phyloP scores from a whole-genome alignment of 2,888 invertebrate species.

The Agapostemon virescens region DNA sequence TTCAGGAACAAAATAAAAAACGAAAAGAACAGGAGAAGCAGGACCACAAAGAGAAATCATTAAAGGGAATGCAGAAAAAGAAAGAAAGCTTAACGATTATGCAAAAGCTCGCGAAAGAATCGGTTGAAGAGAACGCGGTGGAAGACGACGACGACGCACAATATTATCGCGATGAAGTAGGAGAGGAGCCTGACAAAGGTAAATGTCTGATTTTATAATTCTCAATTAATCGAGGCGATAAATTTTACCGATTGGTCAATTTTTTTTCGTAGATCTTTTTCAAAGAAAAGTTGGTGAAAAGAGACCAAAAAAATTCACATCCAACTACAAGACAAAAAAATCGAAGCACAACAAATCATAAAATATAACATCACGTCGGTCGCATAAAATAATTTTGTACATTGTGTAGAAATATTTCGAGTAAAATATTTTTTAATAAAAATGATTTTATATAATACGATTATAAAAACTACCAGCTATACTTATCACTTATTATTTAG shows the following conservation, averaged over 20 bases:
- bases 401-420: slow-evolving; percentile 10
- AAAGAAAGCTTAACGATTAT: slow-evolving; percentile 80
- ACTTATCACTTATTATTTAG: neutral
- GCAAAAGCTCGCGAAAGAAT: slow-evolving; percentile 82
- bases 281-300: slow-evolving; percentile 61
- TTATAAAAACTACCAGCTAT: neutral
- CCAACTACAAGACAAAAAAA: slow-evolving; percentile 71
- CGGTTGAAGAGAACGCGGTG: slow-evolving; percentile 79
- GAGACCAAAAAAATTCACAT: slow-evolving; percentile 60
- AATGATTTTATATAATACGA: slow-evolving; percentile 20
- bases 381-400: slow-evolving; percentile 20
- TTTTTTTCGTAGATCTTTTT: slow-evolving; percentile 66
- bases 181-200: slow-evolving; percentile 93
- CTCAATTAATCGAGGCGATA: neutral
- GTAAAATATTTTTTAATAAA: slow-evolving; percentile 35
- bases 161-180: slow-evolving; percentile 93
- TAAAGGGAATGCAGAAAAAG: slow-evolving; percentile 86
- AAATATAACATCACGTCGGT: slow-evolving; percentile 8
- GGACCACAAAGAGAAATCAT: slow-evolving; percentile 85
- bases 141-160: slow-evolving; percentile 88
- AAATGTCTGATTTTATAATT: slow-evolving; percentile 51
- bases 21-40: slow-evolving; percentile 86
- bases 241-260: neutral
- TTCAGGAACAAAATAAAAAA: slow-evolving; percentile 88
- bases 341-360: slow-evolving; percentile 51